Conservation (phyloP, 2,797 vertebrate genomes). For the Vultur gryphus region DNA sequence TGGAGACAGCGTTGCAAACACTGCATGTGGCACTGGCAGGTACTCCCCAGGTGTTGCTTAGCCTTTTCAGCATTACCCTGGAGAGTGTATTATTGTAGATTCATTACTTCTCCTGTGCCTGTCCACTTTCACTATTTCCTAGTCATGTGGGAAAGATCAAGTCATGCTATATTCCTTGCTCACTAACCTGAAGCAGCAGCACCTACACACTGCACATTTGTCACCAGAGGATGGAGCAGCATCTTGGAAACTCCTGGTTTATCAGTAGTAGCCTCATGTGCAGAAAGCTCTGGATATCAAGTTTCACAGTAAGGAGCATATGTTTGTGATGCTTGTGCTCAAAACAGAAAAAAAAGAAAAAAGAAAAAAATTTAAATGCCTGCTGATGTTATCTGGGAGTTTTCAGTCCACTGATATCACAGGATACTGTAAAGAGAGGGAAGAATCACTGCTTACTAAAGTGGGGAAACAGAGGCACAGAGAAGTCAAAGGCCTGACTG, state of each 20-base stretch:
- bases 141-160: neutral
- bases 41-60: neutral
- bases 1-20: accelerated
- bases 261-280: neutral
- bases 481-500: neutral
- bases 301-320: neutral
- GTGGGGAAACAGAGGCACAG: neutral
- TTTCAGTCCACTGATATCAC: neutral
- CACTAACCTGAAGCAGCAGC: neutral
- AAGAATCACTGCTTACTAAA: neutral
- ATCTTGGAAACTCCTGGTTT: neutral
- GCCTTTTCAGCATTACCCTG: neutral
- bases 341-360: neutral
- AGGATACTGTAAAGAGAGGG: neutral
- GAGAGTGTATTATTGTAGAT: neutral
- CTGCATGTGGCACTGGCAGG: neutral
- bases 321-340: neutral
- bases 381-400: neutral
- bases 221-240: neutral
- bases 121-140: neutral
- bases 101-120: neutral
- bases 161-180: neutral
- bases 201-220: neutral
- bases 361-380: neutral
- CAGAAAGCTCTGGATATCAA: neutral